A percentile compares a stretch with the other conserved stretches of the same genome.
phyloP scores from a whole-genome alignment of 2,113 vertebrate genomes.

The Psittacula cyanocephala region DNA sequence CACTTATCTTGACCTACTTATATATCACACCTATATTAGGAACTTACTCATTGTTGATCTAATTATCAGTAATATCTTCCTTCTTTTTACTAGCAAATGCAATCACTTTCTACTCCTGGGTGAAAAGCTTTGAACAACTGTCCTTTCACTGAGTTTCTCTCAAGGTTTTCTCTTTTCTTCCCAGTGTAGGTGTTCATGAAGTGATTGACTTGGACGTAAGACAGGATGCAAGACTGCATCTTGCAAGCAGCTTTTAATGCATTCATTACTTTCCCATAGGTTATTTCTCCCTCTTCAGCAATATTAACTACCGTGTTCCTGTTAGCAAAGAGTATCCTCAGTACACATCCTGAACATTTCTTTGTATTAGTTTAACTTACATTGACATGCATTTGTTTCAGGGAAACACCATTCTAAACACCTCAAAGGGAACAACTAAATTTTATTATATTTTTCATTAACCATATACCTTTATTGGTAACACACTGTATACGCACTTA shows the following conservation, averaged over 20 bases:
- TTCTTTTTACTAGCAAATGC: neutral
- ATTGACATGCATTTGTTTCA: neutral
- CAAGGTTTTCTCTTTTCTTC: neutral
- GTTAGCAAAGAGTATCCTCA: neutral
- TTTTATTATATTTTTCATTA: neutral
- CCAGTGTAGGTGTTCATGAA: neutral
- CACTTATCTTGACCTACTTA: neutral
- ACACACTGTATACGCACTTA: neutral
- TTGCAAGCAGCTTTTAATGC: neutral
- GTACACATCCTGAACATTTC: neutral
- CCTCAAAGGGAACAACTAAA: neutral
- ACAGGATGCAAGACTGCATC: neutral
- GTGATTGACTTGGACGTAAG: neutral
- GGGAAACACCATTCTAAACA: neutral
- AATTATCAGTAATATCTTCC: neutral
- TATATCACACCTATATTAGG: neutral
- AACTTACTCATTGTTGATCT: neutral
- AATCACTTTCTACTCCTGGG: neutral
- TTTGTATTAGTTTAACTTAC: neutral
- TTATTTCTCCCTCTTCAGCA: neutral
- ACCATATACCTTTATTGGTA: neutral
- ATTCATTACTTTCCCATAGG: neutral
- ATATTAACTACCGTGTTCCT: neutral
- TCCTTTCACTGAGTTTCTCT: neutral
- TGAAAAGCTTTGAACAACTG: neutral